Conservation (phyloP, 2,797 vertebrate species). For the Euthynnus affinis region DNA sequence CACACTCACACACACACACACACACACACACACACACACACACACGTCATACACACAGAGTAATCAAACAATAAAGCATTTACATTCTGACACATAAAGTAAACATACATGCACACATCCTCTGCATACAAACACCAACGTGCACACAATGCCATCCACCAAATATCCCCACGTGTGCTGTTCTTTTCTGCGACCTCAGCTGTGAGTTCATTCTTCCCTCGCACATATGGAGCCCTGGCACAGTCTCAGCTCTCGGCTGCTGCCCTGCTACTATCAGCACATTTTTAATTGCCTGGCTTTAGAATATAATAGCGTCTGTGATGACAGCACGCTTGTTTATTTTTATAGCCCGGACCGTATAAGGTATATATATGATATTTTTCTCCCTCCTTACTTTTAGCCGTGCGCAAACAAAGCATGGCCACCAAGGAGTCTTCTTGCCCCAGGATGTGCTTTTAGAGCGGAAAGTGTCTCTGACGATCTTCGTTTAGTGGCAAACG, state of each 20-base stretch:
- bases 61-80: constrained; percentile 40
- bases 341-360: constrained; percentile 66
- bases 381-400: constrained; percentile 57
- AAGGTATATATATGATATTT: constrained; percentile 50
- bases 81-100: constrained; percentile 19
- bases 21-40: constrained; percentile 3
- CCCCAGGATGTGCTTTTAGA: constrained; percentile 8
- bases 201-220: constrained; percentile 71
- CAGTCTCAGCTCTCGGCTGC: constrained; percentile 63
- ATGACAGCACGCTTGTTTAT: constrained; percentile 79
- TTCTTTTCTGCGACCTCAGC: constrained; percentile 71
- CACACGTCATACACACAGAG: background rate
- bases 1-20: constrained; percentile 8
- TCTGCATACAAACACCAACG: constrained; percentile 20
- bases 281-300: constrained; percentile 79
- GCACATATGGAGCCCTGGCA: constrained; percentile 79
- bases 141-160: constrained; percentile 44
- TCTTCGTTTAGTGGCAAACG: constrained; percentile 26
- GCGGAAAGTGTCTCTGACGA: constrained; percentile 26
- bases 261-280: constrained; percentile 79
- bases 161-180: constrained; percentile 47
- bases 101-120: constrained; percentile 24
- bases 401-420: constrained; percentile 37
- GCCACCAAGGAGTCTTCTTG: constrained; percentile 30
- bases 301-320: constrained; percentile 68